Evolutionary conservation across 2,797 vertebrate genomes (phyloP), one percentile per base, ranked within the genome.

Genomic region (Phoxinus dragarum): DNA sequence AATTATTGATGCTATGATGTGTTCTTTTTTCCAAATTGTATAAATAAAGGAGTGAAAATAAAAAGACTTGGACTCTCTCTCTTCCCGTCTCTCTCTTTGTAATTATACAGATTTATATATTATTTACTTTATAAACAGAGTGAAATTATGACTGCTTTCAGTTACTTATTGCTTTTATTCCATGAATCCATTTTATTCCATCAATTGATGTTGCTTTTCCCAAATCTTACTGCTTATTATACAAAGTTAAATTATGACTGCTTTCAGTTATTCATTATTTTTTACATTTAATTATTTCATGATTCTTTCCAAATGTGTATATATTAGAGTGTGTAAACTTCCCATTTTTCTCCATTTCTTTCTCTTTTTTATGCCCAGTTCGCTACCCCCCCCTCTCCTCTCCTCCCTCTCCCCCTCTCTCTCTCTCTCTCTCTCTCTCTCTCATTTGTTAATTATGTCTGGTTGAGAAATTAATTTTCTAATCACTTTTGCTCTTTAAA

Each of bases 381-480:
- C 11, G 3, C 42, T 12, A 44, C 47, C 16, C 47, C 16, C 47
- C 47, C 16, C 12, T 47, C 27, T 80, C 42, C 16, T n/a, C 5
- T 17, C 17, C 47, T 68, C 3, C 27, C 69, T 66, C 40, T 67
- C 47, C 16, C 47, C 16, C 47, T 49, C 47, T 14, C 12, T 47
- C 27, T 80, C 42, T 47, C 16, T n/a, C 5, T 17, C 17, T 31
- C 47, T 68, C 3, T 44, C 69, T 66, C 40, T 67, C 19, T 80
- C 12, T 38, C 64, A 16, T 47, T 68, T 68, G 42, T 34, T 80
- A 67, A 80, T 67, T 64, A 66, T 5, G 78, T 52, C 61, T 80
- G 44, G 14, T 38, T 67, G 42, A 80, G 42, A 52, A 80, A 68
- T 23, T 3, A 44, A 64, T 80, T 49, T 52, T 47, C 59, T 80